A percentile compares a stretch with the other conserved stretches of the same genome.
These are phyloP conservation scores for Delphinapterus leucas DNA, from an alignment of 2,113 vertebrate species.

Conservation along the genomic window DNA sequence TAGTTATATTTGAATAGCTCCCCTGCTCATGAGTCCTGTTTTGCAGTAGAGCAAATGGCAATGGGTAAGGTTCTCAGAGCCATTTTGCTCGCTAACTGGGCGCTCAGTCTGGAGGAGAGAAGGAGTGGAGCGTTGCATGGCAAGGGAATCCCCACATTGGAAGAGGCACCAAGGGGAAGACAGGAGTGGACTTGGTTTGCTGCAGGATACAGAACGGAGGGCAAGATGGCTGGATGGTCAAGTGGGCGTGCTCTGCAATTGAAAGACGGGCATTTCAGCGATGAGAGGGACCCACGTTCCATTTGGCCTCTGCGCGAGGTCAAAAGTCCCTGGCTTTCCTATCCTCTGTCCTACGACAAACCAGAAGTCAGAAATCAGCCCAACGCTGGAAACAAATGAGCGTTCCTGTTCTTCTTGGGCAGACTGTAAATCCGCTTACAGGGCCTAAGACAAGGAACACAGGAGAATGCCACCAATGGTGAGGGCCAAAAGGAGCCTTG, in stretches of 20 bases:
- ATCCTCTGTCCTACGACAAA: not conserved
- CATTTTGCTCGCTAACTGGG: not conserved
- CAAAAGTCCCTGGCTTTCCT: not conserved
- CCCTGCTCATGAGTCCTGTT: not conserved
- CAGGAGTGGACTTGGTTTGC: accelerated
- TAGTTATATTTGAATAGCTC: not conserved
- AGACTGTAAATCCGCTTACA: not conserved
- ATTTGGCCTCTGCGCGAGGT: not conserved
- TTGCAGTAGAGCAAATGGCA: not conserved
- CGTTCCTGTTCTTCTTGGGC: not conserved
- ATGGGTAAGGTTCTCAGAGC: not conserved
- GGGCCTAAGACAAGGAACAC: not conserved
- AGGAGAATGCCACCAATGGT: not conserved
- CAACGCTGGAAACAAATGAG: not conserved
- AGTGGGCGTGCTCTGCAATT: too few relatives aligned
- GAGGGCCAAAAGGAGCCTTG: not conserved
- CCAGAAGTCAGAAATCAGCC: not conserved
- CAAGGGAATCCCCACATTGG: not conserved
- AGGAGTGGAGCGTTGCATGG: too few relatives aligned
- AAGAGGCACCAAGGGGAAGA: not conserved
- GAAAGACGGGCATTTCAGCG: not conserved
- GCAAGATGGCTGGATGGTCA: not conserved
- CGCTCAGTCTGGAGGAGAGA: not conserved
- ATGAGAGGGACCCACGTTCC: accelerated
- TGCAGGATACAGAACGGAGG: not conserved